Evolutionary conservation across 2,113 vertebrate species (phyloP).

Genomic region (Empidonax alnorum): DNA sequence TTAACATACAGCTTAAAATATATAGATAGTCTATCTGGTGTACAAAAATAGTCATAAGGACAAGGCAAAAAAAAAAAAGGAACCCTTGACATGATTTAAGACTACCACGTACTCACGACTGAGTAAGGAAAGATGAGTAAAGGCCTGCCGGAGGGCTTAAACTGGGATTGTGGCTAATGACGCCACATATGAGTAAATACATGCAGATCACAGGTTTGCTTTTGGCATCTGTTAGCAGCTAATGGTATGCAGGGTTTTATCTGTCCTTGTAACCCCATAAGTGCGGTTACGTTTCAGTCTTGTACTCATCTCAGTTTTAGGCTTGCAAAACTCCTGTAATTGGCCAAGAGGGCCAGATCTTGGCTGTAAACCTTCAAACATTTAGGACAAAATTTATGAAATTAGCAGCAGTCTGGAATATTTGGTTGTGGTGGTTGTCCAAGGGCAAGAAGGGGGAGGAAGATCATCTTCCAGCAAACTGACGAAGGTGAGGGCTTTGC

Average conservation of each 20-base stretch:
- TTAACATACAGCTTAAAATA: background rate
- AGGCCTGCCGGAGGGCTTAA: background rate
- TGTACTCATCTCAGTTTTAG: background rate
- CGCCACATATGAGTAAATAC: background rate
- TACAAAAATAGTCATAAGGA: background rate
- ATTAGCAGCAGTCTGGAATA: background rate
- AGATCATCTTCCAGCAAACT: background rate
- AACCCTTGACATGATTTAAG: background rate
- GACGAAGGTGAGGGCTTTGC: rapidly evolving
- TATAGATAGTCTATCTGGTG: background rate
- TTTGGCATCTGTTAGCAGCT: background rate
- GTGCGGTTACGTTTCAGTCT: background rate
- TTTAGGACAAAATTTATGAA: background rate
- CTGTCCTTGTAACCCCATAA: background rate
- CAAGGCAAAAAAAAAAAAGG: background rate
- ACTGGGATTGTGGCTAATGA: background rate
- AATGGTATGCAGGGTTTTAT: background rate
- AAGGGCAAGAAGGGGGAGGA: background rate
- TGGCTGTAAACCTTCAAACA: background rate
- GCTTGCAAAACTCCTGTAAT: background rate
- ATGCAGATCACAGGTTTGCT: background rate
- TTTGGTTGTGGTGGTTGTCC: background rate
- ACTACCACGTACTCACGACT: background rate
- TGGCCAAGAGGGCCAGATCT: background rate
- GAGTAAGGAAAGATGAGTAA: background rate